Evolutionary conservation across 2,113 vertebrate species (phyloP).

Genomic region (Erythrolamprus reginae): DNA sequence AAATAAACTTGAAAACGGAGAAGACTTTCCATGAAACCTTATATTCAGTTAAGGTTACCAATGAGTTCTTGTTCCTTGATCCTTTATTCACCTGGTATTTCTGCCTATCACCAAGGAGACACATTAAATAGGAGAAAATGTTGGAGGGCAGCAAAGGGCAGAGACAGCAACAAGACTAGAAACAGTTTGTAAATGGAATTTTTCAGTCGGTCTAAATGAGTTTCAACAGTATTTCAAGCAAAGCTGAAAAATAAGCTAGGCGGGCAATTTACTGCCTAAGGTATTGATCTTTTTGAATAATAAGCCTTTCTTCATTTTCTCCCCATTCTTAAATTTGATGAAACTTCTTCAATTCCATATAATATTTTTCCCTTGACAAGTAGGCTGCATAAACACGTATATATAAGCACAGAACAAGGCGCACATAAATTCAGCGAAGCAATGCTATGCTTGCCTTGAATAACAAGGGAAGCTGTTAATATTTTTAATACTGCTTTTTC

Average conservation of each 20-base stretch:
- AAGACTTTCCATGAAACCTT: neutral
- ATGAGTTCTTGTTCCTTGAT: neutral
- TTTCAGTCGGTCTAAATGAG: fast-evolving
- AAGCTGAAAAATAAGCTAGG: neutral
- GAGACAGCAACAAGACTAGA: neutral
- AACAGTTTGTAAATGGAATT: neutral
- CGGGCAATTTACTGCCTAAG: neutral
- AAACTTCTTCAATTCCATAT: slow-evolving; percentile 28
- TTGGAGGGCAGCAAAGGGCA: fast-evolving
- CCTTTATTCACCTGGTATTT: neutral
- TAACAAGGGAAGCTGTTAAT: neutral
- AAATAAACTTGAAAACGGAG: too few species aligned
- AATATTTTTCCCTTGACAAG: slow-evolving; percentile 25
- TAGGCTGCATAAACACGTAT: neutral
- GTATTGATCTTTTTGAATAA: slow-evolving; percentile 15
- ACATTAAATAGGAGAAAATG: neutral
- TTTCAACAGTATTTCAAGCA: neutral
- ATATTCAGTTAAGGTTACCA: neutral
- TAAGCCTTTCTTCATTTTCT: neutral
- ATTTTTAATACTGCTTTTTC: neutral
- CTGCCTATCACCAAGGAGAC: neutral
- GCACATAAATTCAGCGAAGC: neutral
- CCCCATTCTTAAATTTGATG: neutral
- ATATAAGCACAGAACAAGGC: neutral
- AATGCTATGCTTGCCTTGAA: neutral